These are phyloP conservation scores for Megalurothrips usitatus DNA, from an alignment of 2,888 invertebrate genomes.

Conservation along the genomic window DNA sequence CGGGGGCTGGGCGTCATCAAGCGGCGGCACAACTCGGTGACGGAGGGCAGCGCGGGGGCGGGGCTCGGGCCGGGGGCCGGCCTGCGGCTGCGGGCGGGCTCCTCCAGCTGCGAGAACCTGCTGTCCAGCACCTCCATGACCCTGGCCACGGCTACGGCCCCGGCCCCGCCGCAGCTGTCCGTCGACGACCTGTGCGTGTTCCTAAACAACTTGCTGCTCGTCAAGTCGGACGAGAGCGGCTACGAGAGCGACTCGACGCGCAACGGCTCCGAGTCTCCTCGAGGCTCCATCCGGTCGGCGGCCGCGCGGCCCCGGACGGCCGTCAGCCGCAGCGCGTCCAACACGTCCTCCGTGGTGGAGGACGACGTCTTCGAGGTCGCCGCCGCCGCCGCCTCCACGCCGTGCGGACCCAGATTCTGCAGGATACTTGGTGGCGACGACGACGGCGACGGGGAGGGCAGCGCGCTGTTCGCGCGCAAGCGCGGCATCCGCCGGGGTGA, in stretches of 20 bases:
- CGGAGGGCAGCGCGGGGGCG: constrained; percentile 18
- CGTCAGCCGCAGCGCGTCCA: constrained; percentile 34
- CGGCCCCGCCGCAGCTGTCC: constrained; percentile 29
- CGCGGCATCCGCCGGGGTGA: neutral
- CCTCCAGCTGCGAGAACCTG: constrained; percentile 35
- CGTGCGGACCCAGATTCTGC: neutral
- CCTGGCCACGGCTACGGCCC: neutral
- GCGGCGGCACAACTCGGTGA: constrained; percentile 14
- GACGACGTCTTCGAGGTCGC: neutral
- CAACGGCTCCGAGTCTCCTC: constrained; percentile 52
- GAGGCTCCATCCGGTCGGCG: constrained; percentile 44
- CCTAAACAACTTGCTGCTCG: constrained; percentile 44
- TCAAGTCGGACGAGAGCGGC: constrained; percentile 55
- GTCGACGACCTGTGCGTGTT: constrained; percentile 39
- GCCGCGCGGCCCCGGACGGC: constrained; percentile 33
- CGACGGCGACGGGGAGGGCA: neutral
- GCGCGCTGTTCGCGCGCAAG: constrained; percentile 7
- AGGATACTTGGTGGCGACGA: neutral
- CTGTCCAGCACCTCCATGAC: constrained; percentile 24
- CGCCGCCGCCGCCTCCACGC: neutral
- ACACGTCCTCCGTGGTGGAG: constrained; percentile 30
- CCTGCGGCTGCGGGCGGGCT: constrained; percentile 21
- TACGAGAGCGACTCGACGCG: constrained; percentile 58
- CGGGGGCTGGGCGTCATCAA: neutral
- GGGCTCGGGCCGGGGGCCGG: constrained; percentile 16